These are phyloP conservation scores for Tauraco hartlaubi DNA, from an alignment of 2,797 vertebrate genomes.

Conservation along the genomic window DNA sequence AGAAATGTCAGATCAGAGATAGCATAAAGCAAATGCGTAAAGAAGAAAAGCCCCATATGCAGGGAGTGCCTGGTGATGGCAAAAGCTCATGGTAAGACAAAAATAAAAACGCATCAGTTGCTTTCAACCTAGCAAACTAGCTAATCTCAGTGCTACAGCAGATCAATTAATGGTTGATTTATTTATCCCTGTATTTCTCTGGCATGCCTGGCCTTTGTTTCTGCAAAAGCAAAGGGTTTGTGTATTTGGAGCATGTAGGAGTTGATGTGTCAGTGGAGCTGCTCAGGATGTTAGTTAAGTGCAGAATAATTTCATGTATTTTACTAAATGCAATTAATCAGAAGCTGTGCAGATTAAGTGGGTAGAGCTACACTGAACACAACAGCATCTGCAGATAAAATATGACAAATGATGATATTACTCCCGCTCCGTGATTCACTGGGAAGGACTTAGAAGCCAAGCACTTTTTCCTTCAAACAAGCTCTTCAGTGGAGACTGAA, in stretches of 20 bases:
- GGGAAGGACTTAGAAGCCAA: constrained; percentile 1
- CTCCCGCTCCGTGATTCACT: constrained; percentile 41
- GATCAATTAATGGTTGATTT: background rate
- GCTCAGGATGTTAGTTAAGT: background rate
- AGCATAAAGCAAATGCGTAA: background rate
- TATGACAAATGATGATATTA: constrained; percentile 37
- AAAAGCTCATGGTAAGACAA: background rate
- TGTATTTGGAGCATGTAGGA: background rate
- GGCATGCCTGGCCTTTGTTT: background rate
- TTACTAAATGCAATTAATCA: constrained; percentile 32
- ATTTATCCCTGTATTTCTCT: background rate
- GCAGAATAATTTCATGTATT: constrained; percentile 16
- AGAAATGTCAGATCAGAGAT: background rate
- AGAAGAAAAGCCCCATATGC: background rate
- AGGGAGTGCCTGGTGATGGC: background rate
- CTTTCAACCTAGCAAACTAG: background rate
- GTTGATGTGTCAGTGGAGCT: background rate
- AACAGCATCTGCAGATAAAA: constrained; percentile 37
- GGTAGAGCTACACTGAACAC: constrained; percentile 5
- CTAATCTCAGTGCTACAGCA: background rate
- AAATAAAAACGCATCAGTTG: background rate
- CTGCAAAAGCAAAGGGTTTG: background rate
- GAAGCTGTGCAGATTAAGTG: constrained; percentile 22
- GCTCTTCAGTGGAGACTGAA: constrained; percentile 39
- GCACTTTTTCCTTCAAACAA: constrained; percentile 8